Conservation (phyloP, 2,113 vertebrate species). For the Axis porcinus region DNA sequence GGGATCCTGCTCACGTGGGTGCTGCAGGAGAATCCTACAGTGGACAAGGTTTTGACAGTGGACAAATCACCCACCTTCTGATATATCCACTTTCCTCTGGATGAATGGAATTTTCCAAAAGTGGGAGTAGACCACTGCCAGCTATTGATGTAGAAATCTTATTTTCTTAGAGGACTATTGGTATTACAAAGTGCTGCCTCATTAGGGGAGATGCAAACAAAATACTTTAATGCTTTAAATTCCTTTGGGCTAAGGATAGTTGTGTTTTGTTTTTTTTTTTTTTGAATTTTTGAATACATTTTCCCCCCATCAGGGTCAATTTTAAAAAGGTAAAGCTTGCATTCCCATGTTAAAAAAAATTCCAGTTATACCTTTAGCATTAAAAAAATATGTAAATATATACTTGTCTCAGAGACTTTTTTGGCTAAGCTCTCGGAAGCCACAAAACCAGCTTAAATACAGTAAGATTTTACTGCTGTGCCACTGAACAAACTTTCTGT, state of each 20-base stretch:
- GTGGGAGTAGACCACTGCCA: background rate
- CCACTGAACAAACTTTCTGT: background rate
- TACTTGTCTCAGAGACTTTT: background rate
- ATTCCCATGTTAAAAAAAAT: background rate
- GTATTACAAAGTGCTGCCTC: background rate
- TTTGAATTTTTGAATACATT: background rate
- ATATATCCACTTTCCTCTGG: background rate
- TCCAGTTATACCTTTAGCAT: background rate
- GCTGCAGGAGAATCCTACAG: background rate
- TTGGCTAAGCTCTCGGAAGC: background rate
- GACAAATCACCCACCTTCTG: background rate
- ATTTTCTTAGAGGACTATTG: background rate
- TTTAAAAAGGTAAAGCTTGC: background rate
- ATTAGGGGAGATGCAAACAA: background rate
- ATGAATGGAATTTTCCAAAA: background rate
- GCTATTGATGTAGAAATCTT: background rate
- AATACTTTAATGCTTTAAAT: background rate
- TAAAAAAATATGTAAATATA: background rate
- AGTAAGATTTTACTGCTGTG: background rate
- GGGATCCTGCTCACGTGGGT: background rate
- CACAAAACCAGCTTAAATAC: background rate
- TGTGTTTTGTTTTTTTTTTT: background rate
- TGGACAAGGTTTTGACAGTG: background rate
- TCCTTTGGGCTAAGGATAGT: background rate
- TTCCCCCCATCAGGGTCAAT: background rate